These are phyloP conservation scores for Aplocera efformata DNA, from an alignment of 2,888 invertebrate species.

Conservation along the genomic window DNA sequence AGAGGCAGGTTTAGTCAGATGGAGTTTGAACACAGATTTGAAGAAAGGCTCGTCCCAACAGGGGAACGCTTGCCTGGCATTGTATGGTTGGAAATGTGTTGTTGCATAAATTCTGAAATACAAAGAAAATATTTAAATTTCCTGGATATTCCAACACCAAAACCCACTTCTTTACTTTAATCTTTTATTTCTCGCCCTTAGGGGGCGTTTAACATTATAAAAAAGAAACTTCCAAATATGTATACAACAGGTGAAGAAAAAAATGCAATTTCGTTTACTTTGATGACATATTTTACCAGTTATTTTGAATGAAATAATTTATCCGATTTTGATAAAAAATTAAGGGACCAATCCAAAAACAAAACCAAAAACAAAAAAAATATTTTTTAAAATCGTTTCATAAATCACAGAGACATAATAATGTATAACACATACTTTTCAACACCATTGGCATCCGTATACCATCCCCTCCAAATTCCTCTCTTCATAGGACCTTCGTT, in stretches of 20 bases:
- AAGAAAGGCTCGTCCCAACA: constrained; percentile 93
- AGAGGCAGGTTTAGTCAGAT: constrained; percentile 77
- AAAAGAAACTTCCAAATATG: too few species aligned
- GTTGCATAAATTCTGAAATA: constrained; percentile 72
- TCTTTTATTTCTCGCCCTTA: too few species aligned
- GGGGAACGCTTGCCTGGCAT: constrained; percentile 90
- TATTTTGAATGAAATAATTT: too few species aligned
- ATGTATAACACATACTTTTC: constrained; percentile 60
- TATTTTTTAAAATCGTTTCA: too few species aligned
- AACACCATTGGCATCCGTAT: constrained; percentile 49
- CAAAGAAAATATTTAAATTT: constrained; percentile 19
- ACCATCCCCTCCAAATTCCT: constrained; percentile 71
- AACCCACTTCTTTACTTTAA: too few species aligned
- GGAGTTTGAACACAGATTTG: constrained; percentile 87
- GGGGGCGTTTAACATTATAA: too few species aligned
- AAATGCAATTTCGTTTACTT: too few species aligned
- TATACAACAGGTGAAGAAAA: too few species aligned
- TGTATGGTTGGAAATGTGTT: constrained; percentile 90
- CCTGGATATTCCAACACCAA: neutral
- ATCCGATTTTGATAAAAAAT: too few species aligned
- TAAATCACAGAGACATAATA: too few species aligned
- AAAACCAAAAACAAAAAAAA: neutral
- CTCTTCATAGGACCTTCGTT: constrained; percentile 72
- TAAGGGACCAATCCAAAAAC: neutral
- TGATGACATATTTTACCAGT: too few species aligned